Base-by-base conservation (phyloP, 2,113 vertebrate genomes). In the Lophochroa leadbeateri region DNA sequence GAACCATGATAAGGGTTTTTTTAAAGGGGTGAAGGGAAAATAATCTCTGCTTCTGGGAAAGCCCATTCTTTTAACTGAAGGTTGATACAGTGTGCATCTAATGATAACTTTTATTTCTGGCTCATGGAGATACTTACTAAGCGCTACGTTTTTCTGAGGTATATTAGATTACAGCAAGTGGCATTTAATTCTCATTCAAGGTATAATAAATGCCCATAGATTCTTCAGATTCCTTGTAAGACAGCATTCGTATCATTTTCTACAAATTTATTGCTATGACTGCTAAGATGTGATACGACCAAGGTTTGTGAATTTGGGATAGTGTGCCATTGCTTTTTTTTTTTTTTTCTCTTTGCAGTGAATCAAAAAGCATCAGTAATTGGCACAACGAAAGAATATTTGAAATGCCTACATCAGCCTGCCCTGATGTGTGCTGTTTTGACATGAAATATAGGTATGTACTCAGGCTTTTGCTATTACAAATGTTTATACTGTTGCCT, bases 181-280 rank as follows among this genome's bases (percentile, higher is more conserved):
- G 64, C 75, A 83, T 95, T 94, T 94, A 86, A 82, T 95, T 95
- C 77, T 78, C 39, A 91, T 96, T 87, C 33, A 84, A 76, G 58
- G 33, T 63, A 82, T 70, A 81, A 81, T 47, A 94, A 92, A 79
- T 65, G 18, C 6, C 39, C 18, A 35, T 7, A 47, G 35, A 55
- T 91, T 82, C 20, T 57, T 86, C 91, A 47, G 44, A 58, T 92
- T 84, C 20, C 69, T 86, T 94, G n/a, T 82, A 79, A 71, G 61
- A 79, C 31, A 82, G 23, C 10, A 75, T 87, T 91, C 86, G 50
- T 92, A 43, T 44, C 21, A 74, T 65, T 80, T 88, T 63, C 69
- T 91, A 50, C 33, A 91, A 78, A 89, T 91, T 43, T 70, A 58
- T 87, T 86, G 4, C 19, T 60, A 12, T 60, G 50, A 60, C 52